Percentiles rank a stretch among this genome's conserved stretches.
Evolutionary conservation across 1,140 invertebrate species (phyloP).

Genomic region (Calosoma granatense): DNA sequence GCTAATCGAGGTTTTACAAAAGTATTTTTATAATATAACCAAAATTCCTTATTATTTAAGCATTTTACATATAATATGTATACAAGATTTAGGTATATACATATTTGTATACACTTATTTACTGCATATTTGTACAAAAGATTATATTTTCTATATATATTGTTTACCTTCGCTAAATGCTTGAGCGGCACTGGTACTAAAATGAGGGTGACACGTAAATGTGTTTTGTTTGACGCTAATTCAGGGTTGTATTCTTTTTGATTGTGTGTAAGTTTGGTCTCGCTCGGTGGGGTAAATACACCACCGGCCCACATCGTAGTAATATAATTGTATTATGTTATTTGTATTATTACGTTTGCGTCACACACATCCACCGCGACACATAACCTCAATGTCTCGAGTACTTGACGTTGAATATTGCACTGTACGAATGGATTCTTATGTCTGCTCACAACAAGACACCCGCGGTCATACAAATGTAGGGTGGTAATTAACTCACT

Average conservation of each 20-base stretch:
- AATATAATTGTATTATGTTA: slow-evolving; percentile 8
- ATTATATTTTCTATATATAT: too few relatives aligned
- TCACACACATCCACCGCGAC: neutral
- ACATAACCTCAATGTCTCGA: neutral
- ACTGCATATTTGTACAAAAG: too few relatives aligned
- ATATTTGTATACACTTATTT: too few relatives aligned
- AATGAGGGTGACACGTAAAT: neutral
- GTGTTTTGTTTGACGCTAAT: neutral
- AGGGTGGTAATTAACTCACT: slow-evolving; percentile 18
- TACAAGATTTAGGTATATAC: too few relatives aligned
- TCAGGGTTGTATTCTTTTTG: neutral
- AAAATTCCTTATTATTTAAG: too few relatives aligned
- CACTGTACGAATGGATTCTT: neutral
- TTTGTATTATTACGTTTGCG: slow-evolving; percentile 5
- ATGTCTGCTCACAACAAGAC: neutral
- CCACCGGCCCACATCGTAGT: neutral
- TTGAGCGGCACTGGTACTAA: neutral
- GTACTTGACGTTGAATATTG: neutral
- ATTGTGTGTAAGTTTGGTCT: neutral
- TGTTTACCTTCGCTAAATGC: too few relatives aligned
- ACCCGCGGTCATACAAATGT: slow-evolving; percentile 13
- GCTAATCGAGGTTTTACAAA: too few relatives aligned
- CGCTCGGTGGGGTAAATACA: neutral
- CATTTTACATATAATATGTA: too few relatives aligned
- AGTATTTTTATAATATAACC: too few relatives aligned